Base-by-base conservation (phyloP, 2,888 invertebrate genomes). In the Rhodophaea formosa region DNA sequence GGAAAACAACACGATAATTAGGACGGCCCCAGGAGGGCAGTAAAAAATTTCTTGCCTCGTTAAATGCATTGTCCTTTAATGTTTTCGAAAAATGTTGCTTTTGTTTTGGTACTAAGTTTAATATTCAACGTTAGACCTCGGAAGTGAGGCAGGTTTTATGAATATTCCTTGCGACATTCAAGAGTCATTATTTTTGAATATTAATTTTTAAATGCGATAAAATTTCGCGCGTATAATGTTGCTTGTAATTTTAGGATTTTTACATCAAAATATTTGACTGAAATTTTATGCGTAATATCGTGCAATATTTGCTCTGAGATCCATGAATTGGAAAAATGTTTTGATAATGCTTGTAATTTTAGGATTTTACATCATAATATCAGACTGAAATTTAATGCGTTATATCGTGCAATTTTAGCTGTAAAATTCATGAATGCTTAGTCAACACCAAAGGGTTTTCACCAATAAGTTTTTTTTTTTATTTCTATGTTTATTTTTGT, bases 31-130 rank as follows among this genome's bases (percentile, higher is more conserved):
- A n/a, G 54, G 57, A 59, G 59, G 57, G 58, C 59, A 57, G 60
- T 61, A 60, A 63, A 63, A 62, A 61, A 58, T 65, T 66, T 65
- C 62, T 63, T 65, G 65, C 62, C 58, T 67, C 66, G 62, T 68
- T 67, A 65, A 64, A 61, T 63, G 62, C 62, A 63, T 65, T 66
- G 62, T 62, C 64, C 61, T 56, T 16, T 56, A 64, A 64, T 62
- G 59, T 60, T 57, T 57, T 53, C 44, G 46, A 61, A 59, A 55
- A 59, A 52, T 60, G 52, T 52, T 56, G 59, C 62, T 62, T 64
- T 64, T 64, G 64, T 62, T 59, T 57, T 51, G 58, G 61, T 61
- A 57, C 57, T 58, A 64, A 62, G 60, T 64, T 62, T 59, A 60
- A 62, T 62, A 65, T 62, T 65, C 62, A 47, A 43, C 54, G 45